A percentile compares a stretch with the other conserved stretches of the same genome.
Conservation (phyloP, 2,113 vertebrate species). For the Pterocles gutturalis region DNA sequence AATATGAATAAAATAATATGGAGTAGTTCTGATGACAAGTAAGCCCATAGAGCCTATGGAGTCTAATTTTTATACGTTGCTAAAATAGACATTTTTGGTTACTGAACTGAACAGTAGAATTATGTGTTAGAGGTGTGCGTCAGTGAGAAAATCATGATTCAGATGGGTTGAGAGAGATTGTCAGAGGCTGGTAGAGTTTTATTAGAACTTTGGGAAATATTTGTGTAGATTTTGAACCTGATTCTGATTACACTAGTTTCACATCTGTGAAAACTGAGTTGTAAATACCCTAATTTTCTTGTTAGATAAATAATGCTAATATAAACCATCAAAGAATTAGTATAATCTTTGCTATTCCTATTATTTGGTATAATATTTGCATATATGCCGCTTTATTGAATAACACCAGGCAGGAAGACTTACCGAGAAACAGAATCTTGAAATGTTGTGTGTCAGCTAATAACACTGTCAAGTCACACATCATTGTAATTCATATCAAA, state of each 20-base stretch:
- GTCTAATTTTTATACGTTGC: too few species aligned
- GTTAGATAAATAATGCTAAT: background rate
- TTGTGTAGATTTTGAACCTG: background rate
- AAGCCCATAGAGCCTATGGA: background rate
- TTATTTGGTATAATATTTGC: background rate
- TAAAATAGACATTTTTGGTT: too few species aligned
- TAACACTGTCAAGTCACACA: background rate
- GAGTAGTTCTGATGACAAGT: background rate
- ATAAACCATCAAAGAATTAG: background rate
- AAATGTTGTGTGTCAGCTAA: background rate
- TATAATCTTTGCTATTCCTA: background rate
- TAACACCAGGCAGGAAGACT: background rate
- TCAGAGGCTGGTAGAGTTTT: background rate
- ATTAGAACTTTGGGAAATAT: background rate
- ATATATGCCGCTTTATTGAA: background rate
- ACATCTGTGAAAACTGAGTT: background rate
- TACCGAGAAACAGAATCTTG: background rate
- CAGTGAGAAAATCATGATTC: background rate
- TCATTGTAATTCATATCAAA: constrained; percentile 18
- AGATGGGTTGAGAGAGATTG: background rate
- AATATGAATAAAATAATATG: background rate
- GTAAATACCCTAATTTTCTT: background rate
- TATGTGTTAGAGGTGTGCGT: background rate
- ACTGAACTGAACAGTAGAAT: background rate
- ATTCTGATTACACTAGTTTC: background rate